A percentile compares a stretch with the other conserved stretches of the same genome.
phyloP scores from a whole-genome alignment of 2,888 invertebrate genomes.

The Cryptosula pallasiana region DNA sequence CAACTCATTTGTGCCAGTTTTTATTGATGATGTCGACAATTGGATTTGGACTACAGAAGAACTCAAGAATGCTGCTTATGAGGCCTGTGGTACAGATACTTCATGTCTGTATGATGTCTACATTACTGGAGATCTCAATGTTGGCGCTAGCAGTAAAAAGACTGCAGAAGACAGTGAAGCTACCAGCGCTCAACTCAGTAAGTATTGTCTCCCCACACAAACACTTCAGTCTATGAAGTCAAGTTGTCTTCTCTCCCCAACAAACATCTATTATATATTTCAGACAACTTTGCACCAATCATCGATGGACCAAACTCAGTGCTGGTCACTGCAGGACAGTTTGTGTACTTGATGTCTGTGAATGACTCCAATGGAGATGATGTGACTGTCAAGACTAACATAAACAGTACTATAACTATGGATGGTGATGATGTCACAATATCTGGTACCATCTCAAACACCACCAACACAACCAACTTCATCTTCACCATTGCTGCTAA shows the following conservation, averaged over 20 bases:
- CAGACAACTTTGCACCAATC: neutral
- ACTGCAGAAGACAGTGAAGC: neutral
- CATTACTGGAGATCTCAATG: neutral
- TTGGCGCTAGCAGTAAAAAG: conserved; percentile 1
- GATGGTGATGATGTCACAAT: neutral
- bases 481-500: neutral
- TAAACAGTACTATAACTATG: neutral
- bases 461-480: neutral
- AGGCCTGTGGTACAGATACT: neutral
- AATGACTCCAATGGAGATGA: neutral
- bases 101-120: neutral
- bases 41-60: conserved; percentile 4
- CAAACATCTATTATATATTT: neutral
- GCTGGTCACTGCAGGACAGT: neutral
- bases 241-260: neutral
- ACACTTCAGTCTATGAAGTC: too few species aligned
- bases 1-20: conserved; percentile 11
- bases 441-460: neutral
- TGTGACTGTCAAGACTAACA: neutral
- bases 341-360: neutral
- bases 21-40: conserved; percentile 10
- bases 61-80: neutral
- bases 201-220: neutral
- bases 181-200: neutral
- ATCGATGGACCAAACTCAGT: neutral